phyloP scores from a whole-genome alignment of 2,113 vertebrate species.

The rabbit (Oryctolagus cuniculus) region mOryCun1.1 NC_091448.1:26860001-26860500 shows the following conservation, averaged over 20 bases:
- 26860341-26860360: slow-evolving; percentile 33
- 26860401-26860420: slow-evolving; percentile 39
- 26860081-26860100: slow-evolving; percentile 44
- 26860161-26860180: slow-evolving; percentile 42
- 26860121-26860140: background rate
- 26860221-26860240: slow-evolving; percentile 24
- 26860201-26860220: slow-evolving; percentile 35
- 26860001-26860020: slow-evolving; percentile 44
- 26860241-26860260: background rate
- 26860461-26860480: background rate
- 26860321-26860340: slow-evolving; percentile 55
- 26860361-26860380: slow-evolving; percentile 18
- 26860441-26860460: background rate
- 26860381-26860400: slow-evolving; percentile 14
- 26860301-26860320: slow-evolving; percentile 1
- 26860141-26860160: slow-evolving; percentile 35
- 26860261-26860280: slow-evolving; percentile 46
- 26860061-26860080: background rate
- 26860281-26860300: slow-evolving; percentile 19
- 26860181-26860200: slow-evolving; percentile 56
- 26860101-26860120: slow-evolving; percentile 55
- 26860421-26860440: slow-evolving; percentile 44
- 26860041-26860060: slow-evolving; percentile 36
- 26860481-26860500: slow-evolving; percentile 26
- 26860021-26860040: slow-evolving; percentile 14